A percentile compares a stretch with the other conserved stretches of the same genome.
Conservation (phyloP, 1,140 invertebrate species). For the Plutomurus gul region DNA sequence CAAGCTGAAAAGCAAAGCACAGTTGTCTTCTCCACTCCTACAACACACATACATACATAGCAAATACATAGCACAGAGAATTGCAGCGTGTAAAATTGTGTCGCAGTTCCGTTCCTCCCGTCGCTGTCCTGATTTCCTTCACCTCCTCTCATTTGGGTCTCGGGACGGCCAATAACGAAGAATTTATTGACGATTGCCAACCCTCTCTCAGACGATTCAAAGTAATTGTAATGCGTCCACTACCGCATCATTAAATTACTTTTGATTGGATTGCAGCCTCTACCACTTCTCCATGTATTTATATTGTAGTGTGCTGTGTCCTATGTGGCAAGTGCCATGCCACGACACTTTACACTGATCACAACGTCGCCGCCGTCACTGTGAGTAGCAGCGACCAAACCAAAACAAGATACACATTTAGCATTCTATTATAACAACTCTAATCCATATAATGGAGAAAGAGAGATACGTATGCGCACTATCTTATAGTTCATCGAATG, state of each 20-base stretch:
- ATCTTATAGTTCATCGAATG: too few species aligned
- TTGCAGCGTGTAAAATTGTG: too few species aligned
- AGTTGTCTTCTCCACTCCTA: too few species aligned
- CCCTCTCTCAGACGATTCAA: slow-evolving; percentile 22
- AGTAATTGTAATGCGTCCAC: slow-evolving; percentile 23
- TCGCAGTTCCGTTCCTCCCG: too few species aligned
- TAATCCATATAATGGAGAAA: too few species aligned
- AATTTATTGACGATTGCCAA: slow-evolving; percentile 18
- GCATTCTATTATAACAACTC: too few species aligned
- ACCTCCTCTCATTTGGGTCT: slow-evolving; percentile 8
- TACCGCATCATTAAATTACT: slow-evolving; percentile 25
- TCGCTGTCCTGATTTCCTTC: slow-evolving; percentile 15
- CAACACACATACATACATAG: too few species aligned
- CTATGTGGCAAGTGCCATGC: background rate
- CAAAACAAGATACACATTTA: too few species aligned
- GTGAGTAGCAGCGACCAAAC: background rate
- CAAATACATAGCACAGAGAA: too few species aligned
- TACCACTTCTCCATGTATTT: background rate
- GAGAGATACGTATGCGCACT: too few species aligned
- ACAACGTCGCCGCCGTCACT: background rate
- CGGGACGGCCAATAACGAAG: background rate
- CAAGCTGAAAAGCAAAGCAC: too few species aligned
- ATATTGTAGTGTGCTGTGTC: background rate
- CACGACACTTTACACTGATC: background rate
- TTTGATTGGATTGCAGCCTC: slow-evolving; percentile 1